Evolutionary conservation across 2,113 vertebrate genomes (phyloP).

Genomic region (Ascaphus truei): DNA sequence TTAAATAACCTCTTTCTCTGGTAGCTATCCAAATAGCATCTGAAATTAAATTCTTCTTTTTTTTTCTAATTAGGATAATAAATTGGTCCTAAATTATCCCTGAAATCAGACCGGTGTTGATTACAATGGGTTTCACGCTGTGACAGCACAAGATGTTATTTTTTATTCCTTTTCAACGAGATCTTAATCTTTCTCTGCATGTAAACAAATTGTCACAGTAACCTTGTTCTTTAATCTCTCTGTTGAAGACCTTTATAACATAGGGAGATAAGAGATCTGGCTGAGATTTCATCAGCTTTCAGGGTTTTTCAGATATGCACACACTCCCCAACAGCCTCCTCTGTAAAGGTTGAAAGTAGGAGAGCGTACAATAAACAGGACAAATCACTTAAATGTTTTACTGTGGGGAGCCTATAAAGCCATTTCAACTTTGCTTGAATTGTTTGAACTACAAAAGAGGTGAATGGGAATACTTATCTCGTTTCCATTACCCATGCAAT

Average conservation of each 20-base stretch:
- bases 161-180: conserved; percentile 82
- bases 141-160: conserved; percentile 82
- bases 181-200: conserved; percentile 79
- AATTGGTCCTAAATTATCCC: conserved; percentile 99
- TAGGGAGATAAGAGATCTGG: conserved; percentile 70
- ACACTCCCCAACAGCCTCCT: conserved; percentile 40
- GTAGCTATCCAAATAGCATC: conserved; percentile 50
- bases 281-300: conserved; percentile 67
- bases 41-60: conserved; percentile 57
- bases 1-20: conserved; percentile 32
- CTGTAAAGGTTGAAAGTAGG: conserved; percentile 56
- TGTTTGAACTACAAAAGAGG: conserved; percentile 32
- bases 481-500: conserved; percentile 26
- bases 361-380: conserved; percentile 49
- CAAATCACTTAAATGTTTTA: conserved; percentile 49
- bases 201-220: conserved; percentile 82
- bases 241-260: conserved; percentile 68
- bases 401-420: conserved; percentile 32
- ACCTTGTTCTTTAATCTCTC: conserved; percentile 78
- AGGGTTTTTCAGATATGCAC: conserved; percentile 50
- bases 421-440: conserved; percentile 24
- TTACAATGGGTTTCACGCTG: conserved; percentile 95
- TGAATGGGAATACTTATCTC: conserved; percentile 24
- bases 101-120: conserved; percentile 98
- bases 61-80: conserved; percentile 95